Conservation (phyloP, 2,797 vertebrate genomes). For the Psittacula echo region DNA sequence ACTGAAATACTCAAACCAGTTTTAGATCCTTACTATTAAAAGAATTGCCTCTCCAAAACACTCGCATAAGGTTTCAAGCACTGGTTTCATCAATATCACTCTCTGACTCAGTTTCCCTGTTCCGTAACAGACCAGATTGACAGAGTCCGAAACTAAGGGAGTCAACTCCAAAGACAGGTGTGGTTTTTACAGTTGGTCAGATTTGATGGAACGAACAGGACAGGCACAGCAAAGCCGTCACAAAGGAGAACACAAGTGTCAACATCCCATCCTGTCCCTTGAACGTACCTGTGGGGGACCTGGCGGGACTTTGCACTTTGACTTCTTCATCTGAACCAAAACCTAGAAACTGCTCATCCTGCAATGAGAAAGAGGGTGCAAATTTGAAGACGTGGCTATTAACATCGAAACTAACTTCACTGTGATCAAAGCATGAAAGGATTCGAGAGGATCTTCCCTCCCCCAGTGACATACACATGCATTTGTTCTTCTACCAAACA, state of each 20-base stretch:
- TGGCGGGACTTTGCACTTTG: constrained; percentile 88
- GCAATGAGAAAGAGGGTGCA: constrained; percentile 65
- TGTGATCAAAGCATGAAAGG: not conserved
- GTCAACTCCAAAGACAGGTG: not conserved
- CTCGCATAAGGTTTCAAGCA: not conserved
- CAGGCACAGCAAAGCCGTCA: not conserved
- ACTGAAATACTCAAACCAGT: not conserved
- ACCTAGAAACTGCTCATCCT: constrained; percentile 96
- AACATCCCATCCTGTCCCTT: not conserved
- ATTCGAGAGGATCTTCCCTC: not conserved
- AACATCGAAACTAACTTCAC: not conserved
- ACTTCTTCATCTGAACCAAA: constrained; percentile 92
- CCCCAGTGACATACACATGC: not conserved
- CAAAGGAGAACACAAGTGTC: not conserved
- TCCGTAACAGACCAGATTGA: not conserved
- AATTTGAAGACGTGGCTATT: not conserved
- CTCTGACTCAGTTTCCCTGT: not conserved
- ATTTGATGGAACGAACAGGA: not conserved
- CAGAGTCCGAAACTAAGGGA: not conserved
- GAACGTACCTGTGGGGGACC: constrained; percentile 86
- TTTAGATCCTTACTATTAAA: not conserved
- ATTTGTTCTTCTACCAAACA: not conserved
- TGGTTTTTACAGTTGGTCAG: not conserved
- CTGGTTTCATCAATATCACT: not conserved
- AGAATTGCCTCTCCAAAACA: not conserved